Base-by-base conservation (phyloP, 2,797 vertebrate genomes). In the Acridotheres tristis region DNA sequence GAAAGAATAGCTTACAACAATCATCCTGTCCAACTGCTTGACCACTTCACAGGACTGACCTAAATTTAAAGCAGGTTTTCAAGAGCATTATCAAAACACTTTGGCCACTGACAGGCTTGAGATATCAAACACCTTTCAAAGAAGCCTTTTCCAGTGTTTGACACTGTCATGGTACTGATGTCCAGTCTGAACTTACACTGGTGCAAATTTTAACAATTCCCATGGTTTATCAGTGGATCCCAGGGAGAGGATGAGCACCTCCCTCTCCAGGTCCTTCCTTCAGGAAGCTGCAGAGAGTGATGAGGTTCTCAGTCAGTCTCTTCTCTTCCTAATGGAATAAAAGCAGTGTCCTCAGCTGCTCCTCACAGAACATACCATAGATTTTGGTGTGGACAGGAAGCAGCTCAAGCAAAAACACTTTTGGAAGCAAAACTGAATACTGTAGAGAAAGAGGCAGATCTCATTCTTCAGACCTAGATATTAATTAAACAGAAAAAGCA, bases 291-390 rank as follows among this genome's bases (percentile, higher is more conserved):
- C 34, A 73, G 43, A 42, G 26, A 58, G 16, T 10, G 23, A 19
- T 26, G 7, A 38, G 2, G 4, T n/a, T 7, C 0, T 23, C 34
- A 4, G 3, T 69, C 30, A 47, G 14, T 3, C 16, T 71, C 27
- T 32, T 65, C 71, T 38, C 7, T 32, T 58, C 16, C 27, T 53
- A 47, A 65, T 30, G 6, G 50, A 58, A 38, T 4, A 20, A 43
- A 58, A 6, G 2, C 14, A 38, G 7, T 20, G 34, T 54, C 27
- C 17, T 58, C 22, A 63, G 27, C 27, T 43, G 27, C 38, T 17
- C 21, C 14, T 66, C 36, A 36, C 1, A 17, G 11, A 55, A 50
- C 14, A 17, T 11, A 9, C 9, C 5, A 8, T 32, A 34, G 21
- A 29, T 62, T 55, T 47, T 63, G 9, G 5, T 5, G 7, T 16